phyloP scores from a whole-genome alignment of 2,797 vertebrate species.

The Danio kyathit region DNA sequence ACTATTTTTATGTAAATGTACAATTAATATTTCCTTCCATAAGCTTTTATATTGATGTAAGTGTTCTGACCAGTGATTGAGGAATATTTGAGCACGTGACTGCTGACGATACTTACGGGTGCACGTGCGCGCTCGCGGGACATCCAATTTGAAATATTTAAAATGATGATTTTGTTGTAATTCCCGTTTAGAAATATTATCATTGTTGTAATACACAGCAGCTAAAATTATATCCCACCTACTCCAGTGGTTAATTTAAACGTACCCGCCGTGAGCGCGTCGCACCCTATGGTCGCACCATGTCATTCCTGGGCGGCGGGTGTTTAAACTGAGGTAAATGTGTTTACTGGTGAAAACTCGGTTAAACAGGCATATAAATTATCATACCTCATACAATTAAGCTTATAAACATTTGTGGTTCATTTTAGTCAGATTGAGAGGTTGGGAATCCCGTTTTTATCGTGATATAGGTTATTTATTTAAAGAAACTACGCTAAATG shows the following conservation, averaged over 20 bases:
- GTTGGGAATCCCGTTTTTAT: background rate
- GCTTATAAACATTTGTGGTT: background rate
- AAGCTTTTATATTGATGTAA: background rate
- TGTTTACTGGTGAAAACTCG: background rate
- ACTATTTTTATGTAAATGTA: background rate
- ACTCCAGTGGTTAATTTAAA: background rate
- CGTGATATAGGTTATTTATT: background rate
- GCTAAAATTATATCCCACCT: background rate
- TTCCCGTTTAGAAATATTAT: background rate
- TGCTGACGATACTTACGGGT: constrained; percentile 4
- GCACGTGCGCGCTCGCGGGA: constrained; percentile 1
- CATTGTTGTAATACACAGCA: background rate
- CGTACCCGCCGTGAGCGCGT: background rate
- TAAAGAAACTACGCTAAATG: background rate
- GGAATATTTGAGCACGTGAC: constrained; percentile 33
- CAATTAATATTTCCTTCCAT: background rate
- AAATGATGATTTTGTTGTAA: background rate
- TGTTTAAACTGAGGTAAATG: constrained; percentile 46
- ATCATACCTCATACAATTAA: background rate
- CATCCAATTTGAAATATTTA: constrained; percentile 15
- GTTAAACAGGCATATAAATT: background rate
- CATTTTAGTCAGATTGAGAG: too few species aligned
- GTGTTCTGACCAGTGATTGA: background rate
- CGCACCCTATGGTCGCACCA: constrained; percentile 4
- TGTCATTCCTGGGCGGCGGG: constrained; percentile 7